Evolutionary conservation across 2,888 invertebrate genomes (phyloP).

Genomic region (Drosophila siamana): DNA sequence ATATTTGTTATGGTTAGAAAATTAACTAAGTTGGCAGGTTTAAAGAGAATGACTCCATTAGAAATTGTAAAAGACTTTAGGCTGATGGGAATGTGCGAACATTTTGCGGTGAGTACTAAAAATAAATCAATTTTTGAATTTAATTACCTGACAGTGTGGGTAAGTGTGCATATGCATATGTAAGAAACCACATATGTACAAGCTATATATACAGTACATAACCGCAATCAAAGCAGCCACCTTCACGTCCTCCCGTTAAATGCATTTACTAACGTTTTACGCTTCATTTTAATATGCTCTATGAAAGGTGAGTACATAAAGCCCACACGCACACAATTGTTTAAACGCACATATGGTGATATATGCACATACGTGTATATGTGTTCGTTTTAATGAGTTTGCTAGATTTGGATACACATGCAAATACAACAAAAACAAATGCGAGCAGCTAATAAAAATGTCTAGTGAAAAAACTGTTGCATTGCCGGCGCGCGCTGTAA

Average conservation of each 20-base stretch:
- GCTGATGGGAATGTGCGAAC: conserved; percentile 12
- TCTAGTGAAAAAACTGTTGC: conserved; percentile 76
- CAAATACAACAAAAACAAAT: conserved; percentile 20
- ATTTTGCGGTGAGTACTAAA: conserved; percentile 16
- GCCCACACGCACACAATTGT: conserved; percentile 4
- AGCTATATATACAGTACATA: conserved; percentile 17
- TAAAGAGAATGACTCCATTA: neutral
- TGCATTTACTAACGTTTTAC: conserved; percentile 40
- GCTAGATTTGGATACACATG: conserved; percentile 53
- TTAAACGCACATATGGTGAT: neutral
- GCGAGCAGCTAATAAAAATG: conserved; percentile 62
- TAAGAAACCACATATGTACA: neutral
- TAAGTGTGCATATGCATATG: neutral
- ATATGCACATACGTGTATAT: neutral
- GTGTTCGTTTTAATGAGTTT: conserved; percentile 53
- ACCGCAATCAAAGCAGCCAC: conserved; percentile 13
- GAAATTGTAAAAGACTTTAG: conserved; percentile 4
- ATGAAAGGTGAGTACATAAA: conserved; percentile 5
- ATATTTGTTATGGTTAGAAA: neutral
- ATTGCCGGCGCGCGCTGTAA: conserved; percentile 66
- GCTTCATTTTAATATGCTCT: conserved; percentile 25
- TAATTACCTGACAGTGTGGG: conserved; percentile 15
- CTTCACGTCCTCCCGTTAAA: neutral
- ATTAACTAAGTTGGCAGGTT: neutral
- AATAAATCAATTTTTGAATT: conserved; percentile 52